Base-by-base conservation (phyloP, 2,113 vertebrate genomes). In the Ceyx melanurus region DNA sequence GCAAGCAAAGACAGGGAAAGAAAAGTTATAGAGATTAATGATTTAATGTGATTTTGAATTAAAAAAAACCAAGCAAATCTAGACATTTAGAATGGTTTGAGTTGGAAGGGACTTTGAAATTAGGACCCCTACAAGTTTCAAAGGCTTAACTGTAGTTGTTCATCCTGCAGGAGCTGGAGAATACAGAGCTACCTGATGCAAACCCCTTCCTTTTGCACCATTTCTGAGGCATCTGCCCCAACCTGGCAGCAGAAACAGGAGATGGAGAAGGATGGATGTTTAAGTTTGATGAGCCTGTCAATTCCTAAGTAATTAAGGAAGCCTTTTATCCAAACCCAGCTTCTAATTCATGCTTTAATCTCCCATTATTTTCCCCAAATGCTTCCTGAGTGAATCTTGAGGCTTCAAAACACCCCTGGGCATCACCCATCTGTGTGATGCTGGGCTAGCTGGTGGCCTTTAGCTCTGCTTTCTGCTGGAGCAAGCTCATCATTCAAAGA, bases 221-320 rank as follows among this genome's bases (percentile, higher is more conserved):
- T 73, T 65, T 40, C 8, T 46, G 81, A 86, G 90, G 31, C 28
- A 35, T 79, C 70, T 73, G 18, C 2, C 53, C 86, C 54, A 37
- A 20, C 33, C 0, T 58, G 53, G 46, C 62, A 79, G 46, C 46
- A 92, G 71, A 73, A 82, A 48, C 0, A 45, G 21, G 33, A 79
- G 56, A 37, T 6, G 29, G 77, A 82, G 54, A 73, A 6, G 35
- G 46, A 11, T 85, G 60, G 51, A 40, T 75, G 43, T 58, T 58
- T 46, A 29, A 42, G 8, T 82, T 94, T 92, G 81, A 79, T 53
- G 72, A 85, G 51, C 53, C 71, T 82, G 43, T 82, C 79, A 74
- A 77, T 81, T 71, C 15, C 65, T 65, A 26, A 61, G 58, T 67
- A 84, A 89, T 96, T 84, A 90, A 90, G 73, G 88, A 80, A 82